Evolutionary conservation across 1,140 invertebrate species (phyloP).

Genomic region (Heliconius hermathena): DNA sequence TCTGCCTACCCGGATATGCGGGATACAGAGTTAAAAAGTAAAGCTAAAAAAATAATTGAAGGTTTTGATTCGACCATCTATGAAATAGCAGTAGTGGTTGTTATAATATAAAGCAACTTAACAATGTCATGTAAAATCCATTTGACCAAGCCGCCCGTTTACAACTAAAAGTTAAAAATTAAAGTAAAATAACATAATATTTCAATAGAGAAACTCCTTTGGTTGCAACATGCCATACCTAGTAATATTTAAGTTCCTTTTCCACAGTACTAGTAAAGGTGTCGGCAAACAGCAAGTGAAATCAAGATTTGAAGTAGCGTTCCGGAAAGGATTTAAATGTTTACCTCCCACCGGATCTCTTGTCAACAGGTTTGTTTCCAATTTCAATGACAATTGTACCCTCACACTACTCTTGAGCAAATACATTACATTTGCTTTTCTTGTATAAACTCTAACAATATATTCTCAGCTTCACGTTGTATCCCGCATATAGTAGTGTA

Average conservation of each 20-base stretch:
- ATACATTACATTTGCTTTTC: not conserved
- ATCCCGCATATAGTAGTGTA: too few relatives aligned
- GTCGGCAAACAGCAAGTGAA: slow-evolving; percentile 29
- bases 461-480: too few relatives aligned
- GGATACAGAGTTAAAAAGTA: too few relatives aligned
- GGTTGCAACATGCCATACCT: not conserved
- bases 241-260: slow-evolving; percentile 4
- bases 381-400: slow-evolving; percentile 6
- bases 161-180: too few relatives aligned
- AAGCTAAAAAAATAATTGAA: too few relatives aligned
- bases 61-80: too few relatives aligned
- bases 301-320: slow-evolving; percentile 32
- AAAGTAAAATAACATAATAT: not conserved
- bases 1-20: too few relatives aligned
- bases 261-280: slow-evolving; percentile 24
- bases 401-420: not conserved
- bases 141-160: too few relatives aligned
- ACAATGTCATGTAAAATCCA: too few relatives aligned
- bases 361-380: slow-evolving; percentile 30
- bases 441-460: not conserved
- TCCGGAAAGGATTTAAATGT: slow-evolving; percentile 33
- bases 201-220: not conserved
- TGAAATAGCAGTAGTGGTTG: too few relatives aligned
- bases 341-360: slow-evolving; percentile 26
- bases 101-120: too few relatives aligned